These are phyloP conservation scores for Molossus molossus DNA, from an alignment of 2,797 vertebrate genomes.

Conservation along the genomic window DNA sequence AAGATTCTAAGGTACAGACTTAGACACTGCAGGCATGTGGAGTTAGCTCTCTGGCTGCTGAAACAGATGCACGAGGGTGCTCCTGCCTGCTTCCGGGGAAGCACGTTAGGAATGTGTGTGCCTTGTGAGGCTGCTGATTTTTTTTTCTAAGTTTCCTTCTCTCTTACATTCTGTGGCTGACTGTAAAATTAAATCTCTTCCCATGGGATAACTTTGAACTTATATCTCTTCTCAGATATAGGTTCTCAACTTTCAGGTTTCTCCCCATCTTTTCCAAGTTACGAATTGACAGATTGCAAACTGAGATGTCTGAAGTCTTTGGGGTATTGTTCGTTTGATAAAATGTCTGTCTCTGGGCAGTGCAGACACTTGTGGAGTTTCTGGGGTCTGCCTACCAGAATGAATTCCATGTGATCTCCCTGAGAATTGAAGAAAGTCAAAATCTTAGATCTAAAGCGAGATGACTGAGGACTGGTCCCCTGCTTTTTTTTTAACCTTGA, in stretches of 20 bases:
- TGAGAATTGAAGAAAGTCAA: slow-evolving; percentile 67
- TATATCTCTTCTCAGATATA: slow-evolving; percentile 72
- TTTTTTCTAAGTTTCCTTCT: neutral
- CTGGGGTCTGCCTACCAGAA: slow-evolving; percentile 55
- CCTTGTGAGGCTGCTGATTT: neutral
- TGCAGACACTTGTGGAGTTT: slow-evolving; percentile 68
- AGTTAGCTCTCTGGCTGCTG: neutral
- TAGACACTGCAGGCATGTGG: neutral
- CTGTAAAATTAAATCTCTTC: slow-evolving; percentile 65
- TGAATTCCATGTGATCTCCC: slow-evolving; percentile 72
- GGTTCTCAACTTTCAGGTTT: slow-evolving; percentile 74
- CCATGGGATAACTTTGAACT: slow-evolving; percentile 72
- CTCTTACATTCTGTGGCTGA: slow-evolving; percentile 40
- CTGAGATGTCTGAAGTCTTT: slow-evolving; percentile 47
- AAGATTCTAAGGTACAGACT: neutral
- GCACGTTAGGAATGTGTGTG: neutral
- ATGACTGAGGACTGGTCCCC: neutral
- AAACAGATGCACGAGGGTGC: neutral
- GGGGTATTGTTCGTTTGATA: slow-evolving; percentile 59
- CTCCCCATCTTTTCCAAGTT: neutral
- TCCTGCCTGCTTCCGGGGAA: neutral
- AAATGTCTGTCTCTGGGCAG: slow-evolving; percentile 24
- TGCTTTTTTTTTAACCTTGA: slow-evolving; percentile 47
- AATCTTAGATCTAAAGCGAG: slow-evolving; percentile 67
- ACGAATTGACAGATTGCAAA: slow-evolving; percentile 60